Conservation (phyloP, 2,888 invertebrate species). For the Pammene aurita region DNA sequence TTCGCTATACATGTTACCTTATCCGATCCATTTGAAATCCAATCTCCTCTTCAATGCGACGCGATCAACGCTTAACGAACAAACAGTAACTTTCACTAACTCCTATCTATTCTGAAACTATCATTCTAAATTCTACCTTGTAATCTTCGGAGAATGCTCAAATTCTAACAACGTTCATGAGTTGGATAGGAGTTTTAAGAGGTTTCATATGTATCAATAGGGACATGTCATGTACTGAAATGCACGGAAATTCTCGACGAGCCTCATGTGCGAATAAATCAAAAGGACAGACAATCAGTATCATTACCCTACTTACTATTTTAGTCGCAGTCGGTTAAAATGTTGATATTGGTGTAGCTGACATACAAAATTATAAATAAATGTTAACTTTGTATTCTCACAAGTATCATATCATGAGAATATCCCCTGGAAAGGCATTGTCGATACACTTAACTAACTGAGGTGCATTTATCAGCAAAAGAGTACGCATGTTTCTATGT, state of each 20-base stretch:
- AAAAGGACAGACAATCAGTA: too few species aligned
- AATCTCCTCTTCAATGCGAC: conserved; percentile 6
- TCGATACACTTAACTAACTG: too few species aligned
- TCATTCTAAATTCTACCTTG: background rate
- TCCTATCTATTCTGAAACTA: background rate
- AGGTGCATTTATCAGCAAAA: too few species aligned
- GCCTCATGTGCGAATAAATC: too few species aligned
- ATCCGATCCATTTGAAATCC: background rate
- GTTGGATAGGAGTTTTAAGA: background rate
- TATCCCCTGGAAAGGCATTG: too few species aligned
- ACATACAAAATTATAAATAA: too few species aligned
- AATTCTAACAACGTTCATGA: background rate
- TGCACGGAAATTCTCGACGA: background rate
- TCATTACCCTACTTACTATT: too few species aligned
- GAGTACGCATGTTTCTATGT: too few species aligned
- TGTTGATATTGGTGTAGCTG: too few species aligned
- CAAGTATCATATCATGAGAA: too few species aligned
- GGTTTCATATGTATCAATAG: background rate
- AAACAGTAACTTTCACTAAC: background rate
- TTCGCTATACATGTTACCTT: conserved; percentile 1
- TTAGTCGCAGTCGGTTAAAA: too few species aligned
- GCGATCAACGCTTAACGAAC: conserved; percentile 2
- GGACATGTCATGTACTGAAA: background rate
- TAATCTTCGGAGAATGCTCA: background rate
- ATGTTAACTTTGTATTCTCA: too few species aligned